Base-by-base conservation (phyloP, 2,797 vertebrate genomes). In the Poeciliopsis gracilis region DNA sequence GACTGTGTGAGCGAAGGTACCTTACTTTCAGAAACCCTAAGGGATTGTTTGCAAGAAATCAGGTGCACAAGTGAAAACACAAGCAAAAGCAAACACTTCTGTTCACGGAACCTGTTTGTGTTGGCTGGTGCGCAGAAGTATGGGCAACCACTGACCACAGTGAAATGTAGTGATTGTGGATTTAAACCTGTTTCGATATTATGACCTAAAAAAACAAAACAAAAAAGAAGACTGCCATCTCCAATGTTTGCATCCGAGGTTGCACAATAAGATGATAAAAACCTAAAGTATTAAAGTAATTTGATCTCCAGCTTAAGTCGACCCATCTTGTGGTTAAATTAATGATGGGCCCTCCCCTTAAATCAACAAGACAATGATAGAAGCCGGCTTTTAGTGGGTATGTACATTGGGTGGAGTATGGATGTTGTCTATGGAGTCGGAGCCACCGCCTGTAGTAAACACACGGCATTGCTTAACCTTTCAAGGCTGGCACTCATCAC, bases 31-130 rank as follows among this genome's bases (percentile, higher is more conserved):
- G 6, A 63, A 36, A 10, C 25, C 15, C 0, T 38, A 2, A n/a
- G 38, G 4, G n/a, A 9, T 28, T 25, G 43, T 63, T 88, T 86
- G 36, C 61, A 73, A 23, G 83, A 85, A 82, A 81, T 20, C 16
- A 75, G 73, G 1, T 18, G 46, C 33, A 46, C 28, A 38, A 49
- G 13, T 57, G 59, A 73, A 70, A 79, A 69, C 5, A 2, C 8
- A 55, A 67, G 59, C 30, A 36, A 9, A 80, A 9, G 38, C 0
- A 0, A 41, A 6, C n/a, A 1, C n/a, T 1, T 0, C 0, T 63
- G 41, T 45, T 20, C 67, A 25, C 25, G 6, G 63, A 49, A 5
- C 25, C 43, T 67, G 43, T 73, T 77, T 13, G 28, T 67, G 47
- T 77, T 59, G 28, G 45, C 46, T 9, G 4, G n/a, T 30, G 18